Base-by-base conservation (phyloP, 2,888 invertebrate species). In the Coelogynopora nodosa region DNA sequence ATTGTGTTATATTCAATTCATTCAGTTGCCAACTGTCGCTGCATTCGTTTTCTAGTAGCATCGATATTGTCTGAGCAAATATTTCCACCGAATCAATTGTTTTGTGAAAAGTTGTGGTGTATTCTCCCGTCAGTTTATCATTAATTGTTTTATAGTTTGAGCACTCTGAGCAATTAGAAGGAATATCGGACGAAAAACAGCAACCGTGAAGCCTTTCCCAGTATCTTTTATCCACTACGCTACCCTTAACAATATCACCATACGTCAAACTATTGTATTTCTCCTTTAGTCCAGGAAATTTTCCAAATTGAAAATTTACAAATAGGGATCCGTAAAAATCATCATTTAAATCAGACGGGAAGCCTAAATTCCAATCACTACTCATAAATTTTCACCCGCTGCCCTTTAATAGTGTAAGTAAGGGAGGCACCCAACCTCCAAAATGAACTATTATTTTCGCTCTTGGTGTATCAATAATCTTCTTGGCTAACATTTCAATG, bases 251-350 rank as follows among this genome's bases (percentile, higher is more conserved):
- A 28, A 82, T 31, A 23, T 10, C 2, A 18, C 30, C 13, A 28
- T 82, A 82, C 18, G 82, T 82, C 2, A 26, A 31, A 2, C 5
- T 82, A 28, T 82, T 31, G 27, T 82, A 82, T 1, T 31, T 2
- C 27, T 30, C 30, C 10, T 27, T 31, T 5, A 82, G 2, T 27
- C 31, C 82, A 31, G 27, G 27, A 2, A 82, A 5, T 5, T 28
- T 5, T 2, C 10, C n/a, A 31, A 82, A 82, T 31, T 13, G 30
- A 23, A 82, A 27, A 28, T 82, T 82, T 82, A 82, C 30, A 2
- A 82, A 28, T 30, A 82, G 30, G 30, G 82, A 74, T 2, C 74
- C 74, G 27, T 74, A 23, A 74, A 74, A 74, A 26, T 74, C 82
- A 28, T 82, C 27, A 2, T 2, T 2, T 2, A 82, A 5, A 82